A percentile compares a stretch with the other conserved stretches of the same genome.
These are phyloP conservation scores for Fragum sueziense DNA, from an alignment of 2,888 invertebrate species.

Conservation along the genomic window DNA sequence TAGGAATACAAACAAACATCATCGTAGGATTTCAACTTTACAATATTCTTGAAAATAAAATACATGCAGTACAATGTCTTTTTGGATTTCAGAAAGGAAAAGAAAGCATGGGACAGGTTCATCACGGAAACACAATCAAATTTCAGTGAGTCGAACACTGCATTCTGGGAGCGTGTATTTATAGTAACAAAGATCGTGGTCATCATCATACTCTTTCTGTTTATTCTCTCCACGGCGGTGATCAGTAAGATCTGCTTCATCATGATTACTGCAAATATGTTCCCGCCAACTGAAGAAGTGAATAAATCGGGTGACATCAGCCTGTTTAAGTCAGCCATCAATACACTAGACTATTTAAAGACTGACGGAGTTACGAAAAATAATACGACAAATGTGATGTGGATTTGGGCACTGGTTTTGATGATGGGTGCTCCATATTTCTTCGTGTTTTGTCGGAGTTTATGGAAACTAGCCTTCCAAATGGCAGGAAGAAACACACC, in stretches of 20 bases:
- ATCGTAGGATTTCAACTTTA: no score
- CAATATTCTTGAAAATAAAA: background rate
- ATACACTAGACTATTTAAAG: slow-evolving; percentile 16
- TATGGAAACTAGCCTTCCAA: slow-evolving; percentile 66
- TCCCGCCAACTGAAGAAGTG: slow-evolving; percentile 18
- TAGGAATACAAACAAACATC: no score
- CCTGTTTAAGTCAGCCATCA: background rate
- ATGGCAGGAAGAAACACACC: slow-evolving; percentile 54
- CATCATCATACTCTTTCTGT: slow-evolving; percentile 59
- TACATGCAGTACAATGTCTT: background rate
- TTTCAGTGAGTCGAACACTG: slow-evolving; percentile 56
- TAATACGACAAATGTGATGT: slow-evolving; percentile 62
- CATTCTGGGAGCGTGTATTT: slow-evolving; percentile 68
- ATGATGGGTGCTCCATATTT: slow-evolving; percentile 70
- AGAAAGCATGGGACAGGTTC: slow-evolving; percentile 68
- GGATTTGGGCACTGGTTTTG: slow-evolving; percentile 73
- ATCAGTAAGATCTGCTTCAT: slow-evolving; percentile 69
- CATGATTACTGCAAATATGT: slow-evolving; percentile 66
- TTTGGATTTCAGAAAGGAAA: slow-evolving; percentile 7
- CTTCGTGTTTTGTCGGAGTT: slow-evolving; percentile 58
- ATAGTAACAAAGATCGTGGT: slow-evolving; percentile 63
- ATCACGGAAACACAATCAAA: slow-evolving; percentile 56
- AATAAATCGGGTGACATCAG: no score
- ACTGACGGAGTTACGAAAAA: background rate
- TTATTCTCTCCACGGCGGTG: slow-evolving; percentile 66